A percentile compares a stretch with the other conserved stretches of the same genome.
Conservation (phyloP, 2,888 invertebrate species). For the Phanerotoma sp. region DNA sequence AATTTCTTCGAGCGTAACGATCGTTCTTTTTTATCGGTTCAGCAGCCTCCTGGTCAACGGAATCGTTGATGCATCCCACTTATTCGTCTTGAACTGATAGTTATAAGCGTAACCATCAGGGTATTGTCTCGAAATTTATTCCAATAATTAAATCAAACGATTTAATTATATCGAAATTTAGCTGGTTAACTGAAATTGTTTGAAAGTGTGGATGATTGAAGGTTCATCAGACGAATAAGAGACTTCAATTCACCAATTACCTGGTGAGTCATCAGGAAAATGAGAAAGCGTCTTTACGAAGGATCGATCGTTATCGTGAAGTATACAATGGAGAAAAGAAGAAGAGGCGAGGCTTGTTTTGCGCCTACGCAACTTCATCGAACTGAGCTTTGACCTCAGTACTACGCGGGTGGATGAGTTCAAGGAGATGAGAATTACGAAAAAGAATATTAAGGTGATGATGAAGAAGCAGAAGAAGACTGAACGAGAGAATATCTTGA, state of each 20-base stretch:
- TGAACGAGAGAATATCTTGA: too few species aligned
- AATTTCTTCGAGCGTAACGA: conserved; percentile 28
- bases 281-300: conserved; percentile 30
- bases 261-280: conserved; percentile 34
- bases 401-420: not conserved
- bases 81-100: conserved; percentile 28
- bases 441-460: not conserved
- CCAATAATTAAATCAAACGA: not conserved
- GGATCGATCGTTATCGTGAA: conserved; percentile 31
- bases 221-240: not conserved
- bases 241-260: conserved; percentile 36
- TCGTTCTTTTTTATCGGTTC: conserved; percentile 29
- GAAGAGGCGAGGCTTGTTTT: not conserved
- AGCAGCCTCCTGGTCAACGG: conserved; percentile 28
- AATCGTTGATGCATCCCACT: conserved; percentile 33
- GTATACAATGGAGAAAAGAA: conserved; percentile 3
- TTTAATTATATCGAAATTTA: not conserved
- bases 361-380: conserved; percentile 9
- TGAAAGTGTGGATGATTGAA: too few species aligned
- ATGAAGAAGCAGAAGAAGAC: conserved; percentile 24
- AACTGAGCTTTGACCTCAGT: not conserved
- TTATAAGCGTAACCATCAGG: conserved; percentile 26
- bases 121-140: not conserved
- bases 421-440: not conserved
- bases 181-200: not conserved